These are phyloP conservation scores for Drosophila aff. DNA, from an alignment of 1,140 invertebrate species.

Conservation along the genomic window DNA sequence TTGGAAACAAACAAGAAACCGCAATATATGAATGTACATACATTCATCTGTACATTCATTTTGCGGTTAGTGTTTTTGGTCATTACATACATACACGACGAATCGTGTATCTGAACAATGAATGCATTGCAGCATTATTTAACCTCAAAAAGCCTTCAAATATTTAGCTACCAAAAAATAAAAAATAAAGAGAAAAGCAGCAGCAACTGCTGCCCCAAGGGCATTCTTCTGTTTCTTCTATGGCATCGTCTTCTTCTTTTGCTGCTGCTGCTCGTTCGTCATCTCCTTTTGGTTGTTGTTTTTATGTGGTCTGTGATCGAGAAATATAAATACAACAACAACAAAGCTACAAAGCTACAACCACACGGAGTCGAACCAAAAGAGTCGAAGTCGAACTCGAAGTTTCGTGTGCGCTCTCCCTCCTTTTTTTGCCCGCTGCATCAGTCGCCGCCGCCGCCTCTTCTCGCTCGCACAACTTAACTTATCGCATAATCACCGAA, in stretches of 20 bases:
- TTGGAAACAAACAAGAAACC: conserved; percentile 30
- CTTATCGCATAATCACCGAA: conserved; percentile 68
- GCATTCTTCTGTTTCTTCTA: conserved; percentile 31
- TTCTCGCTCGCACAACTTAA: conserved; percentile 49
- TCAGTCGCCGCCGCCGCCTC: conserved; percentile 13
- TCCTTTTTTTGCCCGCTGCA: conserved; percentile 6
- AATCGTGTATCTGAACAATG: conserved; percentile 23
- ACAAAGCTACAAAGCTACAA: conserved; percentile 14
- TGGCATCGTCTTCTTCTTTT: conserved; percentile 1
- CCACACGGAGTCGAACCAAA: conserved; percentile 30
- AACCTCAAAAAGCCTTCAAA: conserved; percentile 50
- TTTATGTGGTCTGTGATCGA: conserved; percentile 32
- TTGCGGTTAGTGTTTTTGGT: conserved; percentile 20
- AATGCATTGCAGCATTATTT: conserved; percentile 47
- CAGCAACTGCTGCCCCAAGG: conserved; percentile 30
- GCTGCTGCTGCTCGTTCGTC: conserved; percentile 20
- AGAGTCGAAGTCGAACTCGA: conserved; percentile 37
- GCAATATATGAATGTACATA: conserved; percentile 1
- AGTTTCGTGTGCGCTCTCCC: conserved; percentile 29
- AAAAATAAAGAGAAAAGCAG: conserved; percentile 9
- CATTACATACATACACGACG: not conserved
- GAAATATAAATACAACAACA: conserved; percentile 30
- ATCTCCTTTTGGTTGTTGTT: conserved; percentile 16
- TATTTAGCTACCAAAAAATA: conserved; percentile 41
- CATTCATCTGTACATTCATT: not conserved